Conservation (phyloP, 2,797 vertebrate genomes). For the Tympanoctomys barrerae region DNA sequence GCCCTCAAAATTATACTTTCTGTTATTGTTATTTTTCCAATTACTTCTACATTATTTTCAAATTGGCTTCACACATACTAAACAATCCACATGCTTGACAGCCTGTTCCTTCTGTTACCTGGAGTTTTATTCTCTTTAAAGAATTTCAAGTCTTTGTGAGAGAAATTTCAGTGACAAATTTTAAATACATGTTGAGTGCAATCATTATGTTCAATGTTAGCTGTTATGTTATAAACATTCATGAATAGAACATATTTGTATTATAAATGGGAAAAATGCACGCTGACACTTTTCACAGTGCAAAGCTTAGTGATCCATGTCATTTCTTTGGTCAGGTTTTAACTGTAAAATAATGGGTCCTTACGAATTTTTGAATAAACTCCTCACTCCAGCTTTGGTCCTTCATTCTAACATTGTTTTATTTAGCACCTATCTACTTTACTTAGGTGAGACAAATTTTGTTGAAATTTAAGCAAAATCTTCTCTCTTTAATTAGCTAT, state of each 20-base stretch:
- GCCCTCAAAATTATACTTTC: background rate
- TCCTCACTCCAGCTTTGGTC: background rate
- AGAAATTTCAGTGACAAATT: conserved; percentile 68
- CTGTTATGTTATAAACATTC: conserved; percentile 32
- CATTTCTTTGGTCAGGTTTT: conserved; percentile 45
- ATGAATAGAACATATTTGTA: conserved; percentile 59
- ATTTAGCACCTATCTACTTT: conserved; percentile 6
- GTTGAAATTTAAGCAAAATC: conserved; percentile 14
- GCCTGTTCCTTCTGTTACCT: background rate
- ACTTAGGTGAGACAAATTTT: background rate
- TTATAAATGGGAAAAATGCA: conserved; percentile 54
- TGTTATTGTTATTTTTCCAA: conserved; percentile 39
- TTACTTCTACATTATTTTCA: conserved; percentile 54
- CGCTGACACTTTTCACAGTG: conserved; percentile 53
- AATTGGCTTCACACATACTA: conserved; percentile 15
- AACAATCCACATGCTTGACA: conserved; percentile 21
- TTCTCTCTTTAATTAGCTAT: background rate
- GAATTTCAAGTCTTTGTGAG: conserved; percentile 64
- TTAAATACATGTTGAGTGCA: conserved; percentile 55
- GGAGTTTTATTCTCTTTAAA: conserved; percentile 58
- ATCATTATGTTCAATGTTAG: conserved; percentile 60
- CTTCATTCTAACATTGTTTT: background rate
- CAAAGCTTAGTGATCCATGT: conserved; percentile 51
- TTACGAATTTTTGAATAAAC: conserved; percentile 30
- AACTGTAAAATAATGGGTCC: background rate